Base-by-base conservation (phyloP, 1,140 invertebrate species). In the Alviniconcha marisindica region DNA sequence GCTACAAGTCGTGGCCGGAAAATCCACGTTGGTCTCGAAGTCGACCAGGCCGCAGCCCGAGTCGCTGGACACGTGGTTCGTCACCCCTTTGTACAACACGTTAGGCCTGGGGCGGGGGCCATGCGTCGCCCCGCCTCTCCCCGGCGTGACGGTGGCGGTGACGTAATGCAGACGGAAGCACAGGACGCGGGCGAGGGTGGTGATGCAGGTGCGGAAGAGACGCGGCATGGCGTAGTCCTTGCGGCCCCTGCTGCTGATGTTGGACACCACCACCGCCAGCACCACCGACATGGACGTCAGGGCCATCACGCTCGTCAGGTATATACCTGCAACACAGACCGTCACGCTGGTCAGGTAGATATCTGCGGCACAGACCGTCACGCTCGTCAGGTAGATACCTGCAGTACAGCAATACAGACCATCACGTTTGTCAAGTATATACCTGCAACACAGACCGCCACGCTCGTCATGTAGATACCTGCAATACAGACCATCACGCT, bases 201-300 rank as follows among this genome's bases (percentile, higher is more conserved):
- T 66, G 36, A 87, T 28, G 42, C 85, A 18, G 18, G 24, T 42
- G 36, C 69, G 60, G 15, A 92, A 38, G 83, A 85, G 85, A 48
- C 66, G 60, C 18, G 92, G 92, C 21, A 92, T 82, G 4, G 78
- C 51, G 18, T 77, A 78, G 54, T 88, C 83, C 28, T 88, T 84
- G 21, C 79, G 80, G 21, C 89, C 89, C 36, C 86, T 73, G 79
- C 87, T 83, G 79, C 86, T 89, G 74, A 90, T 90, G 82, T 90
- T 90, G 82, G 87, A 88, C 48, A 93, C 91, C 54, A 91, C 79
- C 0, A 93, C 92, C 2, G 92, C 93, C 54, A 93, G 84, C 33
- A 93, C 88, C 40, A 93, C 92, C 0, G 92, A 93, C 48, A 93
- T 73, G 31, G 93, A 93, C 1, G 92, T 93, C 83, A 93, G 87